Evolutionary conservation across 2,113 vertebrate species (phyloP).

Genomic region (Bujurquina vittata): DNA sequence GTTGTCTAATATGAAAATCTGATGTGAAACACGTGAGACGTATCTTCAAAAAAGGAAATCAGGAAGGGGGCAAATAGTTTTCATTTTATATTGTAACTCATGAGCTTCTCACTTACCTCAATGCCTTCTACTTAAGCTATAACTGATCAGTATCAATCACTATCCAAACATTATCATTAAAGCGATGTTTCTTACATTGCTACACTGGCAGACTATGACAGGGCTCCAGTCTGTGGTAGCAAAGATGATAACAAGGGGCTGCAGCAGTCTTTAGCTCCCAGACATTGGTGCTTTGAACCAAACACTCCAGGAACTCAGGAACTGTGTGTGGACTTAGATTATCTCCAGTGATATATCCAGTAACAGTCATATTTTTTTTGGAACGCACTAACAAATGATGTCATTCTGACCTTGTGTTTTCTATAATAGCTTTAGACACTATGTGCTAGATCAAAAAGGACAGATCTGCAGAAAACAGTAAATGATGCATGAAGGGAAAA

Average conservation of each 20-base stretch:
- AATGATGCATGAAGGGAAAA: conserved; percentile 27
- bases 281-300: background rate
- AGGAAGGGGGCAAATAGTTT: no score
- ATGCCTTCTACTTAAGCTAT: background rate
- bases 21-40: no score
- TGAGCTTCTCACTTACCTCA: background rate
- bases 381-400: background rate
- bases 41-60: no score
- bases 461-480: conserved; percentile 4
- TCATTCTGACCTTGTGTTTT: background rate
- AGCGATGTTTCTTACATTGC: background rate
- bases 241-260: background rate
- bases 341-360: background rate
- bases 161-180: background rate
- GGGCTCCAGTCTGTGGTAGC: background rate
- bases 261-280: background rate
- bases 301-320: background rate
- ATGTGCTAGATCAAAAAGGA: background rate
- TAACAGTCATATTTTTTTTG: background rate
- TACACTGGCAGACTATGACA: background rate
- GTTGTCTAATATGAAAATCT: no score
- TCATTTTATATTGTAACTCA: background rate
- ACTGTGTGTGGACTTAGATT: background rate
- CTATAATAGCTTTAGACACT: background rate
- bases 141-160: background rate